These are phyloP conservation scores for Bolborhynchus lineola DNA, from an alignment of 2,113 vertebrate genomes.

Conservation along the genomic window DNA sequence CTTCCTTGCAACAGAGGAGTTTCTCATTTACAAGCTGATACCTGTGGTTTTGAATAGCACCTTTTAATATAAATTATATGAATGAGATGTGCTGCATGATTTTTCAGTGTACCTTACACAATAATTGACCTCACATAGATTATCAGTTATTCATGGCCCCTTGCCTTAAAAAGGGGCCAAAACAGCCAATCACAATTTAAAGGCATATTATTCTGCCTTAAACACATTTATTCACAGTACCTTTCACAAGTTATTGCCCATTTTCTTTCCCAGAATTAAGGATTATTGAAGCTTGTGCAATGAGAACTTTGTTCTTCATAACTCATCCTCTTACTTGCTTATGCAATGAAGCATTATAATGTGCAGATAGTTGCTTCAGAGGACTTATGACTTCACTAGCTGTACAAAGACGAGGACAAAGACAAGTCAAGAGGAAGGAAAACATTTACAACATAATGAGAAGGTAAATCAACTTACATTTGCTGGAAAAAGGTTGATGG, in stretches of 20 bases:
- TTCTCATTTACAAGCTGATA: slow-evolving; percentile 1
- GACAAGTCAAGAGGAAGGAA: slow-evolving; percentile 48
- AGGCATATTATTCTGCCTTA: slow-evolving; percentile 39
- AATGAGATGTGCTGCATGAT: not conserved
- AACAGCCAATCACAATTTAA: slow-evolving; percentile 51
- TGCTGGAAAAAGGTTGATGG: slow-evolving; percentile 48
- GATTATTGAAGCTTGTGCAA: slow-evolving; percentile 49
- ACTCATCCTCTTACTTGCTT: slow-evolving; percentile 65
- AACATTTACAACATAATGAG: slow-evolving; percentile 57
- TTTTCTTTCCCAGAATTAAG: slow-evolving; percentile 65
- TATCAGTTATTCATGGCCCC: slow-evolving; percentile 17
- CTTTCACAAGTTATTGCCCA: slow-evolving; percentile 59
- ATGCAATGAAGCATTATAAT: slow-evolving; percentile 56
- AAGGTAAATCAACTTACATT: slow-evolving; percentile 66
- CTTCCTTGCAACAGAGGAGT: not conserved
- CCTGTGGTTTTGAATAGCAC: not conserved
- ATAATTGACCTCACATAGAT: slow-evolving; percentile 36
- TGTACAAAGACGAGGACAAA: slow-evolving; percentile 58
- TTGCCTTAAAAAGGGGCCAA: slow-evolving; percentile 27
- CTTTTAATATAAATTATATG: slow-evolving; percentile 29
- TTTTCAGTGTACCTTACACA: slow-evolving; percentile 32
- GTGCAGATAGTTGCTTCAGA: slow-evolving; percentile 38
- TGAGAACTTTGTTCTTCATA: slow-evolving; percentile 61
- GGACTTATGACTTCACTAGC: slow-evolving; percentile 44
- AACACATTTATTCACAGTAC: slow-evolving; percentile 28